phyloP scores from a whole-genome alignment of 2,113 vertebrate species.

The Mesitornis unicolor region DNA sequence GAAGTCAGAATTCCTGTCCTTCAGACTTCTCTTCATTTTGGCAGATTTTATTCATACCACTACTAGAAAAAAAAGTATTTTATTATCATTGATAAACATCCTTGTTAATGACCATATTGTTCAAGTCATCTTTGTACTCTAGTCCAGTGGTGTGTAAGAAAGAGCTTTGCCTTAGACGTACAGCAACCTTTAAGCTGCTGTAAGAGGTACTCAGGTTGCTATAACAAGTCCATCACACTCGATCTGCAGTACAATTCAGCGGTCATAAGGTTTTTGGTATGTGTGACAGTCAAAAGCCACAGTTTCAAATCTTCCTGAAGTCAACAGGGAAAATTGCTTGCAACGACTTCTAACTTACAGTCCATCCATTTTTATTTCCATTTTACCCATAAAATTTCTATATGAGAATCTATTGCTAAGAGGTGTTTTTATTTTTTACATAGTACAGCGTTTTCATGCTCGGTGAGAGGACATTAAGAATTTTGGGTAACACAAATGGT shows the following conservation, averaged over 20 bases:
- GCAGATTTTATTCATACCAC: background rate
- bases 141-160: background rate
- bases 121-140: background rate
- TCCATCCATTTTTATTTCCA: background rate
- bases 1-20: background rate
- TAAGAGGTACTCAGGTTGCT: background rate
- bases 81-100: background rate
- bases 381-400: background rate
- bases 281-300: background rate
- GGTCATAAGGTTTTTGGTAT: background rate
- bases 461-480: background rate
- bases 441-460: background rate
- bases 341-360: background rate
- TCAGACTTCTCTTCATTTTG: background rate
- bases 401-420: background rate
- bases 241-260: background rate
- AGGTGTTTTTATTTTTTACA: background rate
- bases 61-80: background rate
- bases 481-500: background rate
- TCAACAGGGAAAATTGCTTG: background rate
- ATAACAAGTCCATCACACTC: background rate
- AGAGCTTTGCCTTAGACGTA: background rate
- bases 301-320: background rate
- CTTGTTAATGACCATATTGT: background rate
- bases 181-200: background rate